phyloP scores from a whole-genome alignment of 2,888 invertebrate species.

The Epiblema foenella region DNA sequence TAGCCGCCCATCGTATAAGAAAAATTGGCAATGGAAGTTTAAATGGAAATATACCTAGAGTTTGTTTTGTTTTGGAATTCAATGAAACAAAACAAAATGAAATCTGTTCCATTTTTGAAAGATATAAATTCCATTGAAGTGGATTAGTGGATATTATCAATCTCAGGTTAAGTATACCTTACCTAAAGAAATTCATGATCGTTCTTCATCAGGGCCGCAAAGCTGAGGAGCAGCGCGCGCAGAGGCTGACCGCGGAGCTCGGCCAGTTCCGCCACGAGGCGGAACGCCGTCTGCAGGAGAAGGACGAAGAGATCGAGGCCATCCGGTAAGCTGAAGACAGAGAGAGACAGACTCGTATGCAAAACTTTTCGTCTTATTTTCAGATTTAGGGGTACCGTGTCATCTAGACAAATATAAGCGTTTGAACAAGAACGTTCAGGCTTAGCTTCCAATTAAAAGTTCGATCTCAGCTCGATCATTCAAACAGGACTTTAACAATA shows the following conservation, averaged over 20 bases:
- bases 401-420: neutral
- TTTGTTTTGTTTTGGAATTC: too few species aligned
- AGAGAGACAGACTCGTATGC: neutral
- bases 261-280: slow-evolving; percentile 98
- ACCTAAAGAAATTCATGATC: slow-evolving; percentile 10
- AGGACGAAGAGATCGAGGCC: slow-evolving; percentile 99
- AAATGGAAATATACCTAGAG: too few species aligned
- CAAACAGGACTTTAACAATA: neutral
- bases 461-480: neutral
- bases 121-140: too few species aligned
- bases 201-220: slow-evolving; percentile 91
- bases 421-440: neutral
- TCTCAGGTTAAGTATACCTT: too few species aligned
- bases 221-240: slow-evolving; percentile 98
- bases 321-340: slow-evolving; percentile 91
- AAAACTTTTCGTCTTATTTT: neutral
- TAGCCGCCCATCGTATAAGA: too few species aligned
- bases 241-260: slow-evolving; percentile 96
- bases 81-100: too few species aligned
- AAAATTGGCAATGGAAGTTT: too few species aligned
- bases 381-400: neutral
- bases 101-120: too few species aligned
- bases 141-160: too few species aligned
- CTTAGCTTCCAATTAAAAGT: neutral
- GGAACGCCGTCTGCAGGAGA: slow-evolving; percentile 98